phyloP scores from a whole-genome alignment of 2,797 vertebrate genomes.

The Neomorphus geoffroyi region DNA sequence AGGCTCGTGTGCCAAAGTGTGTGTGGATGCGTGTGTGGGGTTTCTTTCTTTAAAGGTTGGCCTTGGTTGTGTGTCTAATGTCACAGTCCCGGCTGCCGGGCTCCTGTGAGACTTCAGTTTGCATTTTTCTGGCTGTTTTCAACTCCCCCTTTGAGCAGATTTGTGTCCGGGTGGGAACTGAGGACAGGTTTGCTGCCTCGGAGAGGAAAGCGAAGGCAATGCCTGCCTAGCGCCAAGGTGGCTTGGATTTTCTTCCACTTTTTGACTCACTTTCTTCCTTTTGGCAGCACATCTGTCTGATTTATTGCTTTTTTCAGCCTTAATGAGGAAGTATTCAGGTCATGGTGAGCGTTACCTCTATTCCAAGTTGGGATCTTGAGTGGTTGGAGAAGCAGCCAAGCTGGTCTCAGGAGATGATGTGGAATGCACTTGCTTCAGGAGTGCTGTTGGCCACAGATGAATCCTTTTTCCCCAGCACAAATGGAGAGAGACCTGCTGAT shows the following conservation, averaged over 20 bases:
- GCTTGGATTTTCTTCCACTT: not conserved
- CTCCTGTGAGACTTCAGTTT: not conserved
- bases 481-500: not conserved
- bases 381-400: not conserved
- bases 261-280: not conserved
- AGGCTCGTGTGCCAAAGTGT: slow-evolving; percentile 77
- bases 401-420: not conserved
- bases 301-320: slow-evolving; percentile 38
- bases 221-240: accelerated
- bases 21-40: not conserved
- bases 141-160: not conserved
- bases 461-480: not conserved
- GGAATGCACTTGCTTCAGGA: accelerated
- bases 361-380: not conserved
- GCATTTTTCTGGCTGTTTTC: slow-evolving; percentile 34
- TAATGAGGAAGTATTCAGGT: not conserved
- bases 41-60: slow-evolving; percentile 46
- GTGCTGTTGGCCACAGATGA: not conserved
- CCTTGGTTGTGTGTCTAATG: slow-evolving; percentile 22
- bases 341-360: not conserved
- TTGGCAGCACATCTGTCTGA: not conserved
- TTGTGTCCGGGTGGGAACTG: not conserved
- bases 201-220: not conserved
- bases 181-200: not conserved
- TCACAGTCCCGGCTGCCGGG: not conserved